Conservation (phyloP, 2,888 invertebrate genomes). For the Neocrepidodera transversa region DNA sequence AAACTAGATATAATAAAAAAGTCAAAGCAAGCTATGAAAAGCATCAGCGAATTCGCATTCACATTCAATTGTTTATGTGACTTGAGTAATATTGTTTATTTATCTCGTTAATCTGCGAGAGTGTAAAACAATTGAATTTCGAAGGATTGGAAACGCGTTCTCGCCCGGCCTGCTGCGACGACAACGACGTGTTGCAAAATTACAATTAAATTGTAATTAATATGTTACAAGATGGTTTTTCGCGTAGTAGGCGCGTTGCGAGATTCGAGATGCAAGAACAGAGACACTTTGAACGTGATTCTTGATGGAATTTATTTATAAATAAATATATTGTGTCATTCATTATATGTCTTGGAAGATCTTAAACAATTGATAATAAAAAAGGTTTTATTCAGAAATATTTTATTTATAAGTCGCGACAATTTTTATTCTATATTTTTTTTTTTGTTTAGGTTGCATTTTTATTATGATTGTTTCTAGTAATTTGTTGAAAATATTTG, state of each 20-base stretch:
- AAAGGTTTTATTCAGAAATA: too few species aligned
- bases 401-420: too few species aligned
- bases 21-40: background rate
- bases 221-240: slow-evolving; percentile 35
- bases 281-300: slow-evolving; percentile 23
- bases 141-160: slow-evolving; percentile 15
- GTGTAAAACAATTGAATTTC: slow-evolving; percentile 19
- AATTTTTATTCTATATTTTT: too few species aligned
- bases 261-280: slow-evolving; percentile 16
- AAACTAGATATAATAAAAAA: too few species aligned
- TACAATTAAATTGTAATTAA: slow-evolving; percentile 37
- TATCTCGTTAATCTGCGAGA: background rate
- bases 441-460: too few species aligned
- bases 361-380: slow-evolving; percentile 18
- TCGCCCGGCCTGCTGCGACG: slow-evolving; percentile 5
- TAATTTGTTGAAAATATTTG: too few species aligned
- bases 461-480: too few species aligned
- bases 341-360: slow-evolving; percentile 3
- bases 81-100: slow-evolving; percentile 9
- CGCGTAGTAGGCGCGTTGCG: slow-evolving; percentile 23
- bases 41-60: background rate
- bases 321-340: slow-evolving; percentile 29
- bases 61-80: slow-evolving; percentile 13
- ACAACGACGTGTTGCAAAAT: slow-evolving; percentile 30
- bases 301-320: slow-evolving; percentile 26